phyloP scores from a whole-genome alignment of 2,113 vertebrate species.

The Pelusios castaneus region DNA sequence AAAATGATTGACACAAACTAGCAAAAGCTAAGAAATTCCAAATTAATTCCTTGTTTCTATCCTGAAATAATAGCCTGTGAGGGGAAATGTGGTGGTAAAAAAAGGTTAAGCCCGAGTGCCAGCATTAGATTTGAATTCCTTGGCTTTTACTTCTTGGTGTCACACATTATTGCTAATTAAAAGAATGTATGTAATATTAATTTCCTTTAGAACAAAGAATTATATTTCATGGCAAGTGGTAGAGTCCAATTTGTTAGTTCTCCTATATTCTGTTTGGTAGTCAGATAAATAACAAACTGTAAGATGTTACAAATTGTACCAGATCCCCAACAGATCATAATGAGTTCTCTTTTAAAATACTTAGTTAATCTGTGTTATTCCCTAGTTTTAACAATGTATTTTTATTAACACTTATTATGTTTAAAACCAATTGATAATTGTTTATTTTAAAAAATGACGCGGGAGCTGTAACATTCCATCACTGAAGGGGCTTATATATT shows the following conservation, averaged over 20 bases:
- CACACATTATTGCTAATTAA: not conserved
- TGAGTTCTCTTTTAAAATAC: not conserved
- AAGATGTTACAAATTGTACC: not conserved
- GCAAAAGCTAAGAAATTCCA: not conserved
- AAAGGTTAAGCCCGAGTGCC: not conserved
- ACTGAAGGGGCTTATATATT: not conserved
- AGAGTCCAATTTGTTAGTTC: not conserved
- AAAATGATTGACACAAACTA: not conserved
- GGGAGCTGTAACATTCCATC: slow-evolving; percentile 11
- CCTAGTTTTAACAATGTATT: not conserved
- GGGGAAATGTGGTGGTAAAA: not conserved
- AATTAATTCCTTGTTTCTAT: not conserved
- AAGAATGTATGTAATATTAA: not conserved
- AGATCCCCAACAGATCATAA: not conserved
- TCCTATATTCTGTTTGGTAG: not conserved
- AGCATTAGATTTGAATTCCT: not conserved
- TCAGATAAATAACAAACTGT: not conserved
- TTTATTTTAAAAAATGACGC: not conserved
- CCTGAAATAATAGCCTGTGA: not conserved
- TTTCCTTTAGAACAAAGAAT: not conserved
- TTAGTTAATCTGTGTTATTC: not conserved
- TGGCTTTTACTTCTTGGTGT: not conserved
- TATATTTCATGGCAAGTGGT: not conserved
- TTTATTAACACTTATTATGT: not conserved
- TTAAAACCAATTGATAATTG: not conserved